Evolutionary conservation across 2,113 vertebrate genomes (phyloP).

Genomic region (Micronycteris hirsuta): DNA sequence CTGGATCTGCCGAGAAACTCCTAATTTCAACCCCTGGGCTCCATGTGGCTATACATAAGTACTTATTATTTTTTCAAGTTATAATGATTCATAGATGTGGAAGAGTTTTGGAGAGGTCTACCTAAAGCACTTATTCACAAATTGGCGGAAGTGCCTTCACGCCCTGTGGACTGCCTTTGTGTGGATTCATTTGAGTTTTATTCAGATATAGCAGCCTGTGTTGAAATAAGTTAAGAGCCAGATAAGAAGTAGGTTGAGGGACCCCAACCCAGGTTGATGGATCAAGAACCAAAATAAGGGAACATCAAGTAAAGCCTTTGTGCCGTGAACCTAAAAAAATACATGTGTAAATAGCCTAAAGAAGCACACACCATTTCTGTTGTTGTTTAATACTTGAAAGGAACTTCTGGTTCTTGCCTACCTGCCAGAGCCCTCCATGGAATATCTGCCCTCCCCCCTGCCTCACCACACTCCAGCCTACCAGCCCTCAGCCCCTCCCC

Average conservation of each 20-base stretch:
- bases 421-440: background rate
- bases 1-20: background rate
- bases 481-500: background rate
- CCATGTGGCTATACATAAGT: background rate
- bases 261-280: background rate
- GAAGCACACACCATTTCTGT: fast-evolving
- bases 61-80: background rate
- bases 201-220: too few relatives aligned
- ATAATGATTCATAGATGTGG: too few relatives aligned
- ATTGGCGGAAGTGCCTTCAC: too few relatives aligned
- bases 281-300: background rate
- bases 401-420: background rate
- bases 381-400: background rate
- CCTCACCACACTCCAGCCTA: background rate
- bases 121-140: background rate
- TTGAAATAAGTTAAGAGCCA: background rate
- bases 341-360: fast-evolving
- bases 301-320: background rate
- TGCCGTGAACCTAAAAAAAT: background rate
- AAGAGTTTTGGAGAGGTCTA: too few relatives aligned
- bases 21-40: background rate
- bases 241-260: background rate
- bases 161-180: background rate
- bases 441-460: background rate
- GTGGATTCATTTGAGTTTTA: background rate